A percentile compares a stretch with the other conserved stretches of the same genome.
Conservation (phyloP, 2,113 vertebrate genomes). For the Leptosomus discolor region DNA sequence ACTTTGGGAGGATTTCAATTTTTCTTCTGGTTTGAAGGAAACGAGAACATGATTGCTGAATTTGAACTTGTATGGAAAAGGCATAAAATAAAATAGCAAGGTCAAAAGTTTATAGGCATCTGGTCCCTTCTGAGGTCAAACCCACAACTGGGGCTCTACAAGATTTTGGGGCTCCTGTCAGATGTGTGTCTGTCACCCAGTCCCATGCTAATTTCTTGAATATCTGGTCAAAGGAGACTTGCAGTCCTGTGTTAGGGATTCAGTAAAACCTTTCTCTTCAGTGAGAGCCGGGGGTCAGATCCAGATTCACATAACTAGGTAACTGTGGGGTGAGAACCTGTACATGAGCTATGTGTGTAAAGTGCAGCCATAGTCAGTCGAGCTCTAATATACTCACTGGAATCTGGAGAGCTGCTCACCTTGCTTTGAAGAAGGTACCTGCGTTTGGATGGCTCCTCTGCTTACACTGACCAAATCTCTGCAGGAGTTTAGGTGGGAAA, state of each 20-base stretch:
- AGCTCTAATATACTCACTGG: background rate
- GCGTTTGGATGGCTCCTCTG: background rate
- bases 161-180: background rate
- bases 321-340: background rate
- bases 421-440: background rate
- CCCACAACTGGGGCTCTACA: background rate
- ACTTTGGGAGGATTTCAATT: background rate
- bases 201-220: background rate
- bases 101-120: background rate
- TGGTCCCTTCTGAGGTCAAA: background rate
- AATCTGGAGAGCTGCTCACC: background rate
- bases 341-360: rapidly evolving
- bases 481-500: background rate
- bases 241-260: background rate
- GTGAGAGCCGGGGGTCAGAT: background rate
- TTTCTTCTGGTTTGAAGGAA: background rate
- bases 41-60: background rate
- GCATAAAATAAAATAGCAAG: background rate
- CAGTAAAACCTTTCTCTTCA: background rate
- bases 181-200: background rate
- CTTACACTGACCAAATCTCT: background rate
- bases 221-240: background rate
- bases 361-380: rapidly evolving
- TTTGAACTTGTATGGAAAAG: background rate
- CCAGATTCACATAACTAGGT: background rate